phyloP scores from a whole-genome alignment of 2,113 vertebrate genomes.

The Tachysurus vachellii region DNA sequence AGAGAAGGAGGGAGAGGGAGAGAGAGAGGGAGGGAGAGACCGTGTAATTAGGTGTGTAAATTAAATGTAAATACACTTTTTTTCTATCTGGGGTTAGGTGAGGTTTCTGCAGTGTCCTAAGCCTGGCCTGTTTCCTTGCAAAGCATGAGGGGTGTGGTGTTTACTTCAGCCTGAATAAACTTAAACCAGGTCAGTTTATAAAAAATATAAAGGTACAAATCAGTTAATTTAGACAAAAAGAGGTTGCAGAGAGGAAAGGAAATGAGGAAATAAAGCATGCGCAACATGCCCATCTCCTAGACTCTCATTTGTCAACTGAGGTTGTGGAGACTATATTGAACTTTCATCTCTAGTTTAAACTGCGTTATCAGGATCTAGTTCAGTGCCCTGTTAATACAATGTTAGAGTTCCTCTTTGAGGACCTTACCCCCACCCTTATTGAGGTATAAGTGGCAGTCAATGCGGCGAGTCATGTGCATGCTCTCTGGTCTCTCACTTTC shows the following conservation, averaged over 20 bases:
- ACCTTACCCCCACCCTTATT: no score
- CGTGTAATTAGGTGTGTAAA: slow-evolving; percentile 23
- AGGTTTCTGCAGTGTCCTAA: slow-evolving; percentile 29
- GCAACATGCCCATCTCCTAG: no score
- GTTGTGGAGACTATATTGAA: no score
- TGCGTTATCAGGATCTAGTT: no score
- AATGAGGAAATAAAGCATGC: neutral
- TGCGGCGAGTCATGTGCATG: no score
- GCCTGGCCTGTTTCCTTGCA: neutral
- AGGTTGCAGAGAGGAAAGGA: neutral
- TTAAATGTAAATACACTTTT: slow-evolving; percentile 5
- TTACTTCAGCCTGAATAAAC: slow-evolving; percentile 8
- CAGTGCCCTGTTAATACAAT: no score
- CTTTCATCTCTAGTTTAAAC: no score
- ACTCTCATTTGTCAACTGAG: no score
- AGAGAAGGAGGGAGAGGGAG: neutral
- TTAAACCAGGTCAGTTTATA: slow-evolving; percentile 14
- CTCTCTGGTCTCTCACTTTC: no score
- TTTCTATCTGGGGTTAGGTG: slow-evolving; percentile 30
- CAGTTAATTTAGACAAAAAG: neutral
- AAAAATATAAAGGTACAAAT: neutral
- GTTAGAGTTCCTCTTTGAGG: no score
- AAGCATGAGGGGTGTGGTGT: neutral
- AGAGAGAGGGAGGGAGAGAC: neutral
- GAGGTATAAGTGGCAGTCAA: no score